Evolutionary conservation across 2,888 invertebrate species (phyloP).

Genomic region (Coelinius sp.): DNA sequence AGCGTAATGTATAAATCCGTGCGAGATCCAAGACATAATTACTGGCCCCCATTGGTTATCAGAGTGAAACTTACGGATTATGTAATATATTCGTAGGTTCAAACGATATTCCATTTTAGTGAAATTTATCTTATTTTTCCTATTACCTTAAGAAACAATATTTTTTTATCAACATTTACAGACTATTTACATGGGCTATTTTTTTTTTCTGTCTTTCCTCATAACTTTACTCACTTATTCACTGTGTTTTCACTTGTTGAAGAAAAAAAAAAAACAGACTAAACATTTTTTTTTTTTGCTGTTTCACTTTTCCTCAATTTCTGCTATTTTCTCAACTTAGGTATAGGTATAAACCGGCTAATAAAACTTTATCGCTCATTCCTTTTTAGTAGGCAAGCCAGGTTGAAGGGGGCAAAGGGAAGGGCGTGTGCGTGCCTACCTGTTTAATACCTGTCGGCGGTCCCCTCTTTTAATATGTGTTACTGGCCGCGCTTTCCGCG

Average conservation of each 20-base stretch:
- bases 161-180: slow-evolving; percentile 44
- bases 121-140: slow-evolving; percentile 25
- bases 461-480: neutral
- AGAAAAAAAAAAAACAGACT: neutral
- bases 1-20: slow-evolving; percentile 61
- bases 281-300: neutral
- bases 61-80: slow-evolving; percentile 47
- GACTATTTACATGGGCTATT: slow-evolving; percentile 49
- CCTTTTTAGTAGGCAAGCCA: neutral
- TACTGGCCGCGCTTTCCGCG: slow-evolving; percentile 11
- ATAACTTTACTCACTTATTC: neutral
- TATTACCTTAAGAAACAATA: slow-evolving; percentile 37
- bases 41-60: slow-evolving; percentile 68
- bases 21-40: slow-evolving; percentile 70
- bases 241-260: neutral
- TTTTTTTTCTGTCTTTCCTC: neutral
- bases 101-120: slow-evolving; percentile 37
- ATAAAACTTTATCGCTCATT: neutral
- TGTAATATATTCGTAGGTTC: slow-evolving; percentile 33
- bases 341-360: neutral
- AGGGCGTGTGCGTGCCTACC: neutral
- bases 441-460: slow-evolving; percentile 3
- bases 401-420: neutral
- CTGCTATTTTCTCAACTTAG: neutral
- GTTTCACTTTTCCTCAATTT: too few relatives aligned